Evolutionary conservation across 1,140 invertebrate genomes (phyloP), one percentile per base, ranked within the genome.

Genomic region (Drosophila pseudoobscura): DNA sequence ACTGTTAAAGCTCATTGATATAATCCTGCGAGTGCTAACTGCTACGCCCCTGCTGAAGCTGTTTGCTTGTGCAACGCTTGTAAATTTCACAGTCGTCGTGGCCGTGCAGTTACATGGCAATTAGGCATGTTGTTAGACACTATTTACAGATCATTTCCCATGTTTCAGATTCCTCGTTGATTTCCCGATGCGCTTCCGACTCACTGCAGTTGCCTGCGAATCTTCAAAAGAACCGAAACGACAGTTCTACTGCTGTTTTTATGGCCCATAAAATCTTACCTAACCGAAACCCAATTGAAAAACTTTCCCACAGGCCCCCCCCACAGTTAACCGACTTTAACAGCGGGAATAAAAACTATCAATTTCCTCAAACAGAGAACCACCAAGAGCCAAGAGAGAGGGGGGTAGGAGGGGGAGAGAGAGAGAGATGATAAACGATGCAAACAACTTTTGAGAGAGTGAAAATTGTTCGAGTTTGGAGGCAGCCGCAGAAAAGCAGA

Each of bases 291-390:
- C 53, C 45, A 74, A 66, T 74, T 44, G 35, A 59, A 57, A 58
- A 73, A 78, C 61, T 82, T 78, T 82, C 78, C 73, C 78, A 80
- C 45, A 59, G 41, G 56, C 52, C 35, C 35, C 31, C 31, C 35
- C 35, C 59, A 62, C 59, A 50, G 43, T 47, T 41, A 71, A 69
- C 35, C 13, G 56, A 53, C 31, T 45, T 49, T 56, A 61, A 26
- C 26, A 53, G 55, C 52, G 44, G 57, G 35, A 69, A 57, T 49
- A 56, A 50, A 69, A 69, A 70, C 55, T 69, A 57, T 70, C 52
- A 70, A 70, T 70, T 69, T 39, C 35, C 11, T 39, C 35, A 39
- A 39, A 39, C 35, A 39, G 35, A 39, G 35, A 39, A 45, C 45
- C 35, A 31, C n/a, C 29, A 17, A 8, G 24, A 24, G 24, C 29